Base-by-base conservation (phyloP, 2,797 vertebrate genomes). In the Eulemur coronatus region DNA sequence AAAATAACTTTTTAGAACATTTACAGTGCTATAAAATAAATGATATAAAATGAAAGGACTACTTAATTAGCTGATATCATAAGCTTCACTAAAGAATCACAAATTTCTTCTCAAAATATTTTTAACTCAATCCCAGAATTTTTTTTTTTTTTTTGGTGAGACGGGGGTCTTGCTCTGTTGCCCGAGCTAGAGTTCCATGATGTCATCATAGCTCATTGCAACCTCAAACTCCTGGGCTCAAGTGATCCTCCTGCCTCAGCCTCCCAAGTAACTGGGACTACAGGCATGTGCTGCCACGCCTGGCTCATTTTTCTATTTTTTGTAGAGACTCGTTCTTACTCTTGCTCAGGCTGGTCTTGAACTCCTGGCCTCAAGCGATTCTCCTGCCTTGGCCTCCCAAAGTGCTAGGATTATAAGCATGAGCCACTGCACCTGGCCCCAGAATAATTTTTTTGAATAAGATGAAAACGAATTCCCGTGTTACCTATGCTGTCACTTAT, bases 61-160 rank as follows among this genome's bases (percentile, higher is more conserved):
- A 14, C 93, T 88, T 67, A 76, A 1, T 69, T 59, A 88, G 38
- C 50, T 93, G 26, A 89, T 18, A 93, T 81, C 46, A 65, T 35
- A 78, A 89, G 20, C 8, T 84, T 96, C 89, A 86, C 28, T 89
- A 67, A 81, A 50, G 48, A 89, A 63, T 90, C 73, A 86, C 14
- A 73, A 1, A 88, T 95, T 91, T 67, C 46, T 91, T 92, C 75
- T 95, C 38, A 84, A n/a, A 90, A 82, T 93, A 81, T 85, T 90
- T 96, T 75, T 90, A 41, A 96, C 50, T 90, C 78, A 85, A 35
- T 86, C 72, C 10, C 55, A 92, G 48, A 95, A 84, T 69, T 82
- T 72, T 94, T 92, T 85, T 67, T n/a, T 65, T 35, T 67, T 67
- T 69, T 69, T 35, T 69, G 20, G n/a, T 35, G n/a, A 69, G 20